These are phyloP conservation scores for Leptinotarsa haldemani DNA, from an alignment of 2,888 invertebrate genomes.

Conservation along the genomic window DNA sequence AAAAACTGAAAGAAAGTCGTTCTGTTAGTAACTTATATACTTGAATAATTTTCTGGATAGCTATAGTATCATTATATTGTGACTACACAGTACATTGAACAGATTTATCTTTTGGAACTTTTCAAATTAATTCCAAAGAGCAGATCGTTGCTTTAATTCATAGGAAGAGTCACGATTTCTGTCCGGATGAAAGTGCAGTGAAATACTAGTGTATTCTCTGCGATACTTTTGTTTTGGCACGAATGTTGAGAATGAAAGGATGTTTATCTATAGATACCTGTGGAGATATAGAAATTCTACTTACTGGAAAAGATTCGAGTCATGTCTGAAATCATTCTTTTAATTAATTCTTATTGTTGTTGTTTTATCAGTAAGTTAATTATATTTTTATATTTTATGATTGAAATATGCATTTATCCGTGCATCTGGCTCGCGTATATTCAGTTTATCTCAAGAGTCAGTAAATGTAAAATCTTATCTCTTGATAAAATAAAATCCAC, in stretches of 20 bases:
- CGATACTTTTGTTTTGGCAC: constrained; percentile 18
- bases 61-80: neutral
- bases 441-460: no score
- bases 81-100: constrained; percentile 11
- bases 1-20: no score
- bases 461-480: no score
- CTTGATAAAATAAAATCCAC: no score
- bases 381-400: no score
- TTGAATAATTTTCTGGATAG: no score
- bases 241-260: constrained; percentile 1
- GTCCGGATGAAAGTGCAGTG: constrained; percentile 38
- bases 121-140: constrained; percentile 32
- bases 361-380: neutral
- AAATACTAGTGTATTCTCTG: constrained; percentile 20
- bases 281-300: neutral
- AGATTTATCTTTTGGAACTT: constrained; percentile 2
- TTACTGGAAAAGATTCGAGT: neutral
- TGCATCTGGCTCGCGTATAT: no score
- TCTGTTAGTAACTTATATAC: no score
- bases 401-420: no score
- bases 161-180: constrained; percentile 38
- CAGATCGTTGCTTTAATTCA: constrained; percentile 33
- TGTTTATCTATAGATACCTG: neutral
- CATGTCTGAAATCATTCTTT: neutral
- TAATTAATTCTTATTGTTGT: neutral